These are phyloP conservation scores for Poeciliopsis retropinna DNA, from an alignment of 2,113 vertebrate genomes.

Conservation along the genomic window DNA sequence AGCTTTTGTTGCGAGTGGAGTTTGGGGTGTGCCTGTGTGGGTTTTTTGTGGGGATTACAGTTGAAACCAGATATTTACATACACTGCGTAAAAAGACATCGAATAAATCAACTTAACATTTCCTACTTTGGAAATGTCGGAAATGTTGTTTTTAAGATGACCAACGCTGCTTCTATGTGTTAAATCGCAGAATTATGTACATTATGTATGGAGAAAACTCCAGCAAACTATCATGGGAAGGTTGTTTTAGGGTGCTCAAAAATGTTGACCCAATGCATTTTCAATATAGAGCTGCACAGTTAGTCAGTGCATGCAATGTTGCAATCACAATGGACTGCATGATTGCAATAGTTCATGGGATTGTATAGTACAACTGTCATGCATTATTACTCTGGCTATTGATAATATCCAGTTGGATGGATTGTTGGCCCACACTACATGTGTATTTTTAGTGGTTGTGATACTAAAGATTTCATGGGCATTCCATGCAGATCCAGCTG, in stretches of 20 bases:
- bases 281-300: not conserved
- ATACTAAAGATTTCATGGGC: not conserved
- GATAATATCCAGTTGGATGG: not conserved
- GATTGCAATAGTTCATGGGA: not conserved
- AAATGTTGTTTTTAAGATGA: too few relatives aligned
- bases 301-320: not conserved
- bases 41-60: conserved; percentile 31
- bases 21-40: conserved; percentile 11
- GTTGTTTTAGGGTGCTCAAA: not conserved
- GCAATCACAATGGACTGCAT: not conserved
- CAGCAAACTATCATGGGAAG: not conserved
- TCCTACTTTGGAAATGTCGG: not conserved
- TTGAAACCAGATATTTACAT: not conserved
- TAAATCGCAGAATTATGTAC: not conserved
- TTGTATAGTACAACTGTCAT: not conserved
- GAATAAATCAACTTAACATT: not conserved
- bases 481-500: too few relatives aligned
- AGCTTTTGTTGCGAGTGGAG: conserved; percentile 33
- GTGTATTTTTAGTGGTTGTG: not conserved
- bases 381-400: not conserved
- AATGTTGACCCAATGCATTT: not conserved
- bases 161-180: not conserved
- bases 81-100: not conserved
- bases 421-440: not conserved
- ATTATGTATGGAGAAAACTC: too few relatives aligned